Conservation (phyloP, 1,140 invertebrate genomes). For the Mercenaria mercenaria region DNA sequence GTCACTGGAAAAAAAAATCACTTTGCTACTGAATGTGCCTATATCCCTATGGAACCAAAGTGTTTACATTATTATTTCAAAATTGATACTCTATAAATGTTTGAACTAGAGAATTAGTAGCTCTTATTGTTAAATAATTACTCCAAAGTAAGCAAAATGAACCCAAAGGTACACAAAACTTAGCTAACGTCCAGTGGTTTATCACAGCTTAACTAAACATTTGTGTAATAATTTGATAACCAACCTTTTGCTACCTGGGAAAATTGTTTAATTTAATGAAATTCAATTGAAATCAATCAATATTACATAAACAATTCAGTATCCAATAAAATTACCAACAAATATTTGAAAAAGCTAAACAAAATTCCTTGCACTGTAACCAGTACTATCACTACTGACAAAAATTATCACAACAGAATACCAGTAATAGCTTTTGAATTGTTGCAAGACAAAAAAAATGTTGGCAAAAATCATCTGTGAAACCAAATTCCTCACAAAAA, state of each 20-base stretch:
- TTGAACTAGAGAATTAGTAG: neutral
- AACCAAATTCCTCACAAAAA: too few relatives aligned
- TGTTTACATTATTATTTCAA: neutral
- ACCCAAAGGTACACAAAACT: conserved; percentile 31
- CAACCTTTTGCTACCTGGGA: neutral
- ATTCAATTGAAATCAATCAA: neutral
- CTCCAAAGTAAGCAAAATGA: conserved; percentile 19
- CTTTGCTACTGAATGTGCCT: too few relatives aligned
- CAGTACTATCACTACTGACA: too few relatives aligned
- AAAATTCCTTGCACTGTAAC: too few relatives aligned
- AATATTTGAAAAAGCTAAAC: too few relatives aligned
- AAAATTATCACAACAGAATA: too few relatives aligned
- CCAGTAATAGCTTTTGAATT: too few relatives aligned
- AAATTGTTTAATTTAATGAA: neutral
- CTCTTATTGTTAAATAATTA: conserved; percentile 15
- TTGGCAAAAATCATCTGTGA: too few relatives aligned
- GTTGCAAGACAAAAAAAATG: too few relatives aligned
- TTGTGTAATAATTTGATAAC: conserved; percentile 24
- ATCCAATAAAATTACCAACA: too few relatives aligned
- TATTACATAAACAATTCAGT: neutral
- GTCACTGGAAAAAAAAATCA: too few relatives aligned
- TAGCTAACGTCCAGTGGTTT: neutral
- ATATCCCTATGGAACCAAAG: too few relatives aligned
- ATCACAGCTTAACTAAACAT: conserved; percentile 18
- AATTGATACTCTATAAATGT: neutral